These are phyloP conservation scores for Myiozetetes cayanensis DNA, from an alignment of 2,113 vertebrate genomes.

Conservation along the genomic window DNA sequence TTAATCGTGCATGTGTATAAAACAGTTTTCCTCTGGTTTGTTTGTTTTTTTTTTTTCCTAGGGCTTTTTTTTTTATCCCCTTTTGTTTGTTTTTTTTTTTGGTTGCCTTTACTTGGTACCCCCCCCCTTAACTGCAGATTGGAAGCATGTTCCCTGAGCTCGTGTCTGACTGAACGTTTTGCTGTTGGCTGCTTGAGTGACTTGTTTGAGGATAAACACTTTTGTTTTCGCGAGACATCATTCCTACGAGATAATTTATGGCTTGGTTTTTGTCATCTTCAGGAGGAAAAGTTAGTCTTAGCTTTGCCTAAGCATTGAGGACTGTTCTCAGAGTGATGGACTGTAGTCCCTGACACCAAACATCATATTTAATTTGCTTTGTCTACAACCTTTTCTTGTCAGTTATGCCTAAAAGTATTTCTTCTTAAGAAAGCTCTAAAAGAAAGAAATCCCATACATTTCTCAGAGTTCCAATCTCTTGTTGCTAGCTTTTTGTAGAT, in stretches of 20 bases:
- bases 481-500: not conserved
- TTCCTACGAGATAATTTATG: not conserved
- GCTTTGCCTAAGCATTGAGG: not conserved
- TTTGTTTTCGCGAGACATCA: not conserved
- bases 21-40: not conserved
- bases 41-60: too few species aligned
- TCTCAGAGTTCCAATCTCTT: not conserved
- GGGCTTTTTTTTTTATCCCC: accelerated
- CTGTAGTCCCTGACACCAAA: not conserved
- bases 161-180: not conserved
- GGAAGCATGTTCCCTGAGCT: constrained; percentile 15
- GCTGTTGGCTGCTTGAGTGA: not conserved
- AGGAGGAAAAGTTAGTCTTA: not conserved
- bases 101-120: not conserved
- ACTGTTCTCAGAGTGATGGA: not conserved
- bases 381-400: not conserved
- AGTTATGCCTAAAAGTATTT: not conserved
- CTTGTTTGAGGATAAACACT: not conserved
- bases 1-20: not conserved
- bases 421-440: not conserved
- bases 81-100: not conserved
- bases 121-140: not conserved
- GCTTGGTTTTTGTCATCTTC: not conserved
- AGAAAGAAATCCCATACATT: not conserved
- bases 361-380: not conserved